Base-by-base conservation (phyloP, 2,113 vertebrate species). In the Halcyon senegalensis region DNA sequence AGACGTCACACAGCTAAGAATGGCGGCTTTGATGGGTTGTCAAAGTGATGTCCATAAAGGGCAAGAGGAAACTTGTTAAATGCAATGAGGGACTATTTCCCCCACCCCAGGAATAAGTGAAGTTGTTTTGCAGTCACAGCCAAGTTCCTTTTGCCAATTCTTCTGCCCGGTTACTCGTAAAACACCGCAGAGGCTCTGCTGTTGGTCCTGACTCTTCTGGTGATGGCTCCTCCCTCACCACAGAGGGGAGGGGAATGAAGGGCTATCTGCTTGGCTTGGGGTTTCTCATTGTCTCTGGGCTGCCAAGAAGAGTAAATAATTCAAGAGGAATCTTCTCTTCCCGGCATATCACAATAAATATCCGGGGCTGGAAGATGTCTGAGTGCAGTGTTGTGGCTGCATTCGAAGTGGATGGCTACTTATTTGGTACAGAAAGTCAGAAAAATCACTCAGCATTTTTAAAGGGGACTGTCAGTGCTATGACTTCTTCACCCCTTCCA, bases 391-490 rank as follows among this genome's bases (percentile, higher is more conserved):
- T 19, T 39, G 60, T 44, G 63, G 58, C 41, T 73, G 19, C 50
- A 1, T 48, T 53, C 24, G 7, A 58, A 70, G 55, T 24, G 30
- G 6, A 4, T 11, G 15, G 80, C 31, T 76, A 16, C 0, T 5
- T 9, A 76, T 43, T 55, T 48, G 43, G 55, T 82, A 75, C 9
- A 56, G 56, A 10, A 55, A 81, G 31, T 27, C 16, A 50, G 69
- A 53, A 89, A 48, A 77, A 55, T 33, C 1, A 16, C 24, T 15
- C 44, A 46, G 27, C 1, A 0, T 24, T 76, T 86, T 20, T 48
- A 23, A n/a, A 53, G 8, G 11, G 10, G 23, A 11, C 11, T 69
- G 13, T 21, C 46, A 56, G 39, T 1, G 0, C 28, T 56, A 7
- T 2, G 44, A 69, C 35, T 46, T 30, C 37, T 39, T 69, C 63